Evolutionary conservation across 2,113 vertebrate species (phyloP).

Genomic region (Brevimyrus niger): DNA sequence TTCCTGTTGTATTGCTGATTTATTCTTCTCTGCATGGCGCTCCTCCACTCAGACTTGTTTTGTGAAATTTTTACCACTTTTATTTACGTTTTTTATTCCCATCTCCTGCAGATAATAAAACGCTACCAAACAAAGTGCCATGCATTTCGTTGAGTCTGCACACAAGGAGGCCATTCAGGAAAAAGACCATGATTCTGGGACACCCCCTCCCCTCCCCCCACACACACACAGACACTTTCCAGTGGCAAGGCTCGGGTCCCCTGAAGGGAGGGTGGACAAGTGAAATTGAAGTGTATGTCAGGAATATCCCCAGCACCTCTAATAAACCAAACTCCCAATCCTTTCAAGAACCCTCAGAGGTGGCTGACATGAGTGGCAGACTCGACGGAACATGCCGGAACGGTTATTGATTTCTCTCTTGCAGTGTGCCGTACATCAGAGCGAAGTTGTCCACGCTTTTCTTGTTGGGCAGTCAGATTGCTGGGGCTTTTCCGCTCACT

Average conservation of each 20-base stretch:
- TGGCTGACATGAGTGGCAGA: neutral
- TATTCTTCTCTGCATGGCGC: neutral
- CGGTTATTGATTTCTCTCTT: conserved; percentile 4
- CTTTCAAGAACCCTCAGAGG: conserved; percentile 2
- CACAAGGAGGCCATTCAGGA: neutral
- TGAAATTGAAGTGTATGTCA: conserved; percentile 4
- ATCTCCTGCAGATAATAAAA: neutral
- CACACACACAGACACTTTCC: neutral
- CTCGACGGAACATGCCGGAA: neutral
- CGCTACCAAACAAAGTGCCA: neutral
- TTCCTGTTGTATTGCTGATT: neutral
- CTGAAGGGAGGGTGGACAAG: neutral
- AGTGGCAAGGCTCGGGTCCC: neutral
- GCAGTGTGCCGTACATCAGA: neutral
- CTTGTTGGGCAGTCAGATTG: neutral
- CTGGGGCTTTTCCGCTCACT: neutral
- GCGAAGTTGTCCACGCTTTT: neutral
- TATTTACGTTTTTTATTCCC: neutral
- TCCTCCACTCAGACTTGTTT: neutral
- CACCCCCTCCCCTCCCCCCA: neutral
- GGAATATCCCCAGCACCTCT: neutral
- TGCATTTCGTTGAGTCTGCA: neutral
- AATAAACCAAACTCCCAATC: neutral
- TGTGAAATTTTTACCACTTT: neutral
- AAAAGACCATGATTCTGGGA: neutral